Base-by-base conservation (phyloP, 2,888 invertebrate species). In the Notodonta dromedarius region DNA sequence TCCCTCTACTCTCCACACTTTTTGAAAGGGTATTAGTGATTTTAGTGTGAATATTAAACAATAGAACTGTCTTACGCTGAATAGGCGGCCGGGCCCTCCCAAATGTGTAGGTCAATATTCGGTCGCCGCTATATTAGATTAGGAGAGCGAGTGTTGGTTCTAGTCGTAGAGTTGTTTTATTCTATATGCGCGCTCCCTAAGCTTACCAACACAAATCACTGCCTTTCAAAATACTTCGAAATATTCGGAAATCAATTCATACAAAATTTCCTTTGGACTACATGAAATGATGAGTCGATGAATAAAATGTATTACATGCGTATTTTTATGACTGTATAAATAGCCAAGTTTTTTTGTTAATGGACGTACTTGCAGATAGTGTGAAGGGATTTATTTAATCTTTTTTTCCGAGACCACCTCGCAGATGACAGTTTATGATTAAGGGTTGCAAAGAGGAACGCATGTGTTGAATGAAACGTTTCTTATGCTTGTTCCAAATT, bases 291-390 rank as follows among this genome's bases (percentile, higher is more conserved):
- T 24, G 24, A 24, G 24, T 24, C 24, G 24, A 24, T 24, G 24
- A 2, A 24, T 32, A 53, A 61, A 62, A 62, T 62, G 63, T 42
- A 70, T 69, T 65, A 63, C 67, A 57, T 61, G 63, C 67, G 62
- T 63, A 76, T 69, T 80, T 78, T 76, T 71, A 73, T 77, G 73
- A 76, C 73, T 74, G 70, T 76, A 66, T 80, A 73, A 74, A 77
- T 78, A 80, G 82, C 78, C 85, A 86, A 87, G 84, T 86, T 83
- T 78, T 78, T 83, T 82, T 79, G 76, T 73, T 65, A 61, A 72
- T 56, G 59, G 62, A 63, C 44, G 4, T 12, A 9, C 44, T 24
- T 24, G 2, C 6, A 40, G 0, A 6, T 40, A 8, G 40, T 44
- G 59, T 58, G 55, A 42, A 71, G 71, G 76, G 76, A 79, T 81